These are phyloP conservation scores for Pithys albifrons DNA, from an alignment of 2,113 vertebrate genomes.

Conservation along the genomic window DNA sequence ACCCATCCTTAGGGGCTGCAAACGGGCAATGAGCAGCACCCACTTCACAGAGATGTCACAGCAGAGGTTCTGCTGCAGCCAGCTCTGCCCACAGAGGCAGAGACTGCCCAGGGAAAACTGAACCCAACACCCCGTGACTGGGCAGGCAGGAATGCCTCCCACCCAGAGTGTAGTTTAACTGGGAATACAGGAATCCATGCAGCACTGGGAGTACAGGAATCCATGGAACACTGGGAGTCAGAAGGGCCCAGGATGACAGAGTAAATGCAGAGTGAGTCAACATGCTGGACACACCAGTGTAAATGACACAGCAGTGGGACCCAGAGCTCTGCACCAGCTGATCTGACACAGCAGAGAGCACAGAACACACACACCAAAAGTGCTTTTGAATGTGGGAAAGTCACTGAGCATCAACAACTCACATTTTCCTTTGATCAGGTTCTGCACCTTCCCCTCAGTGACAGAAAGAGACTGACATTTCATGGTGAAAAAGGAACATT, in stretches of 20 bases:
- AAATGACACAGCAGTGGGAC: neutral
- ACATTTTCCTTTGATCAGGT: neutral
- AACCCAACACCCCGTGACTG: neutral
- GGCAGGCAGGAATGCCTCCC: neutral
- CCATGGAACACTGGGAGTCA: neutral
- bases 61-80: neutral
- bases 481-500: neutral
- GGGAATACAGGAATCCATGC: neutral
- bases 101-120: neutral
- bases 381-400: neutral
- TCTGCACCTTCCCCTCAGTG: neutral
- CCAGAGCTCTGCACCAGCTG: neutral
- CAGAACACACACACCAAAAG: neutral
- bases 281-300: neutral
- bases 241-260: neutral
- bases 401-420: neutral
- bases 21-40: neutral
- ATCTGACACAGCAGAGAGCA: neutral
- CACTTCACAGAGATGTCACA: neutral
- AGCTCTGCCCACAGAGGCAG: slow-evolving; percentile 6
- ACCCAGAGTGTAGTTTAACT: neutral
- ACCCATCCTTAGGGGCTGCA: neutral
- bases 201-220: neutral
- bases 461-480: neutral
- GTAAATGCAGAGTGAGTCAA: neutral